Conservation (phyloP, 1,140 invertebrate species). For the Idris sp. region DNA sequence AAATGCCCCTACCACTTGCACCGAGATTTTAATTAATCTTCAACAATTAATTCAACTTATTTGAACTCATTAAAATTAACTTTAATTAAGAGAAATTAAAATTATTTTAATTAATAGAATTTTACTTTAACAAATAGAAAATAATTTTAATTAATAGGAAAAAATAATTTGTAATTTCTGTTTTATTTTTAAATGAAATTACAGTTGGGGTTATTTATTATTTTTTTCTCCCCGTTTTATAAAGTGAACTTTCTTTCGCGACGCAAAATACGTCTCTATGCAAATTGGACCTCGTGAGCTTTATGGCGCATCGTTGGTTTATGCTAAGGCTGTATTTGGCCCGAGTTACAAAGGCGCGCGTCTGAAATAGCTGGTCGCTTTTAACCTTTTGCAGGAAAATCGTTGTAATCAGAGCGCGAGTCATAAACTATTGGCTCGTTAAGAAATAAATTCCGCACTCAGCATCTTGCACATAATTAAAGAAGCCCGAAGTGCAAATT, state of each 20-base stretch:
- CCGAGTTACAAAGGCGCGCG: constrained; percentile 38
- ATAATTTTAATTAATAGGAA: too few species aligned
- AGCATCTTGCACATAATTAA: constrained; percentile 15
- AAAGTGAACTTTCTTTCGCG: constrained; percentile 47
- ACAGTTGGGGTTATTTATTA: too few species aligned
- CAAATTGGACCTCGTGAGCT: constrained; percentile 50
- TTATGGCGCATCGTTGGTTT: constrained; percentile 59
- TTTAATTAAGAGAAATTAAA: too few species aligned
- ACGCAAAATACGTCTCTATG: constrained; percentile 55
- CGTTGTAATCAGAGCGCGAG: constrained; percentile 59
- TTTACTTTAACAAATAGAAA: too few species aligned
- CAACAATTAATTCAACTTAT: constrained; percentile 31
- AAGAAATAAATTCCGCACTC: constrained; percentile 35
- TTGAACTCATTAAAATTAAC: too few species aligned
- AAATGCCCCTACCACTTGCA: constrained; percentile 53
- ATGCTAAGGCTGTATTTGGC: constrained; percentile 58
- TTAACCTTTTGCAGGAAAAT: constrained; percentile 60
- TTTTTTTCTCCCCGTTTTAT: constrained; percentile 40
- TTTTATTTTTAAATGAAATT: too few species aligned
- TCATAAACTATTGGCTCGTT: constrained; percentile 44
- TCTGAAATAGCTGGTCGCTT: constrained; percentile 57
- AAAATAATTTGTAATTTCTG: too few species aligned
- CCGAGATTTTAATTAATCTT: constrained; percentile 39
- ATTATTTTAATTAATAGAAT: too few species aligned
- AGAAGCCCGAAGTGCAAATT: constrained; percentile 11